Evolutionary conservation across 2,888 invertebrate genomes (phyloP).

Genomic region (Glaucopsyche alexis): DNA sequence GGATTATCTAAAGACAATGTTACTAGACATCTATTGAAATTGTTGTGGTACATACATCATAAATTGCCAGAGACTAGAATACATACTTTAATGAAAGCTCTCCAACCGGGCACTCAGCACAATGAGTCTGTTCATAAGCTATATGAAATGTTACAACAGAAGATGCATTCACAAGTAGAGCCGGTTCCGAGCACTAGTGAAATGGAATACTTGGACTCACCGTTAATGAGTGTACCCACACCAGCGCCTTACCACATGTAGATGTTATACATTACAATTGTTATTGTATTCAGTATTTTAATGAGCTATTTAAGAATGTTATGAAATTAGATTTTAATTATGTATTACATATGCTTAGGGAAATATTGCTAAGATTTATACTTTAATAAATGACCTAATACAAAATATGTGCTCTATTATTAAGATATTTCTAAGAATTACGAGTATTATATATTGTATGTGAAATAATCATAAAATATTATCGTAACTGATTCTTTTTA

Average conservation of each 20-base stretch:
- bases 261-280: conserved; percentile 22
- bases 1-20: conserved; percentile 94
- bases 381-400: background rate
- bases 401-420: background rate
- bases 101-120: conserved; percentile 88
- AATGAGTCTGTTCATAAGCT: conserved; percentile 91
- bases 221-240: conserved; percentile 91
- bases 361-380: background rate
- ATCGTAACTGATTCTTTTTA: too few species aligned
- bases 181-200: conserved; percentile 82
- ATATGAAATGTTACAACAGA: conserved; percentile 88
- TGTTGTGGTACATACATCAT: conserved; percentile 94
- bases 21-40: conserved; percentile 92
- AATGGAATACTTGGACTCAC: conserved; percentile 89
- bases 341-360: background rate
- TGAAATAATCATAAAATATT: background rate
- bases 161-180: conserved; percentile 86
- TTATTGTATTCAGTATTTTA: background rate
- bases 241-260: conserved; percentile 81
- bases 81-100: conserved; percentile 88
- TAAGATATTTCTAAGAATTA: background rate
- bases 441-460: background rate
- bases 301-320: conserved; percentile 4
- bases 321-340: background rate
- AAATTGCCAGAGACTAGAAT: conserved; percentile 90